Percentiles rank a stretch among this genome's conserved stretches.
These are phyloP conservation scores for Dryococelus australis DNA, from an alignment of 2,888 invertebrate genomes.

Conservation along the genomic window DNA sequence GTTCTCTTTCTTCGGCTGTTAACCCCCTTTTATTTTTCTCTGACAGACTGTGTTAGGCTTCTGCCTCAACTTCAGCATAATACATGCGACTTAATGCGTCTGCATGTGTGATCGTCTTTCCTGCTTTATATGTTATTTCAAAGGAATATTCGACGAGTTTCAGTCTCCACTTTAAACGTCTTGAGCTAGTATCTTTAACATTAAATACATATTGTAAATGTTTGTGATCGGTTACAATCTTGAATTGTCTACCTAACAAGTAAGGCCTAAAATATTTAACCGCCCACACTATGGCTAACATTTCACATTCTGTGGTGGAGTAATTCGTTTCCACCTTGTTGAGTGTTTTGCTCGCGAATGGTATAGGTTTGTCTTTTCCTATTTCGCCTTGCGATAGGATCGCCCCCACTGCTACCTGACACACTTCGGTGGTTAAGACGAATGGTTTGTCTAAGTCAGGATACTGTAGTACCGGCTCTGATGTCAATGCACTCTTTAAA, in stretches of 20 bases:
- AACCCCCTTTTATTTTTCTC: not conserved
- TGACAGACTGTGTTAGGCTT: not conserved
- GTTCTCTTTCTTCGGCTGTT: not conserved
- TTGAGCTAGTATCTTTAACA: conserved; percentile 51
- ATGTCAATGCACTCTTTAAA: conserved; percentile 34
- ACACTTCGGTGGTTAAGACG: conserved; percentile 54
- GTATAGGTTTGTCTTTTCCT: no score
- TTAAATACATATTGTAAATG: conserved; percentile 54
- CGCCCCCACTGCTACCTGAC: conserved; percentile 51
- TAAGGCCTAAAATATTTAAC: no score
- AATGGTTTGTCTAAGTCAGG: conserved; percentile 50
- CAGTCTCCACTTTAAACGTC: conserved; percentile 29
- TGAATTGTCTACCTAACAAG: no score
- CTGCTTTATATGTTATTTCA: conserved; percentile 52
- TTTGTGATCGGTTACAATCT: conserved; percentile 56
- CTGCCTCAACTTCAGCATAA: not conserved
- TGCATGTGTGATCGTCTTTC: conserved; percentile 51
- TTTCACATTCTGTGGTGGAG: conserved; percentile 54
- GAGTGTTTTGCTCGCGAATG: conserved; percentile 54
- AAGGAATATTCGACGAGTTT: conserved; percentile 50
- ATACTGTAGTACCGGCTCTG: conserved; percentile 37
- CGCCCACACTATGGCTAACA: no score
- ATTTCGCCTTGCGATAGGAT: conserved; percentile 52
- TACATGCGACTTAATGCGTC: conserved; percentile 46
- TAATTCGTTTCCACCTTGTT: conserved; percentile 55